These are phyloP conservation scores for Ferdinandea cuprea DNA, from an alignment of 2,888 invertebrate genomes.

Conservation along the genomic window DNA sequence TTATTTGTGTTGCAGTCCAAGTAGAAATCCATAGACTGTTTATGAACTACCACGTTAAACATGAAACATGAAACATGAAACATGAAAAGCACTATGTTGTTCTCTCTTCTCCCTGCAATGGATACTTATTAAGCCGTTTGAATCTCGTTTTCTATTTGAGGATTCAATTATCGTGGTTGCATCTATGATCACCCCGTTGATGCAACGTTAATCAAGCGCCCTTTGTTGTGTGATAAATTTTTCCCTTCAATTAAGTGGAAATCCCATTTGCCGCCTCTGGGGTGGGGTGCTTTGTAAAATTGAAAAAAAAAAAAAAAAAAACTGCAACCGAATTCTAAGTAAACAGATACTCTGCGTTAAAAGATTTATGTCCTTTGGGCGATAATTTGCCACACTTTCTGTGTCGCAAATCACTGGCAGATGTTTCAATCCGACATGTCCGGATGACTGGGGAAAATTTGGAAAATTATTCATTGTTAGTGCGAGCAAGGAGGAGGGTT, in stretches of 20 bases:
- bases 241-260: slow-evolving; percentile 63
- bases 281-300: too few species aligned
- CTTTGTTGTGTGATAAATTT: slow-evolving; percentile 43
- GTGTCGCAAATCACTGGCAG: slow-evolving; percentile 65
- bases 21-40: slow-evolving; percentile 25
- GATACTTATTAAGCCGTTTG: slow-evolving; percentile 31
- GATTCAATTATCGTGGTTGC: slow-evolving; percentile 61
- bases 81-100: slow-evolving; percentile 7
- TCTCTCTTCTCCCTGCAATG: neutral
- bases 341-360: slow-evolving; percentile 16
- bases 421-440: slow-evolving; percentile 47
- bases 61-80: slow-evolving; percentile 11
- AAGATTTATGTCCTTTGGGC: slow-evolving; percentile 53
- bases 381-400: slow-evolving; percentile 72
- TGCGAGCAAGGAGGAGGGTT: slow-evolving; percentile 68
- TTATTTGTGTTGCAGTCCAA: slow-evolving; percentile 43
- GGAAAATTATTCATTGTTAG: slow-evolving; percentile 43
- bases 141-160: slow-evolving; percentile 49
- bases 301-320: slow-evolving; percentile 3
- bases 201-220: slow-evolving; percentile 57
- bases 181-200: slow-evolving; percentile 56
- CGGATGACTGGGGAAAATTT: slow-evolving; percentile 19
- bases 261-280: slow-evolving; percentile 12
- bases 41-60: slow-evolving; percentile 55
- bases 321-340: slow-evolving; percentile 47